These are phyloP conservation scores for Habrosyne pyritoides DNA, from an alignment of 2,888 invertebrate genomes.

Conservation along the genomic window DNA sequence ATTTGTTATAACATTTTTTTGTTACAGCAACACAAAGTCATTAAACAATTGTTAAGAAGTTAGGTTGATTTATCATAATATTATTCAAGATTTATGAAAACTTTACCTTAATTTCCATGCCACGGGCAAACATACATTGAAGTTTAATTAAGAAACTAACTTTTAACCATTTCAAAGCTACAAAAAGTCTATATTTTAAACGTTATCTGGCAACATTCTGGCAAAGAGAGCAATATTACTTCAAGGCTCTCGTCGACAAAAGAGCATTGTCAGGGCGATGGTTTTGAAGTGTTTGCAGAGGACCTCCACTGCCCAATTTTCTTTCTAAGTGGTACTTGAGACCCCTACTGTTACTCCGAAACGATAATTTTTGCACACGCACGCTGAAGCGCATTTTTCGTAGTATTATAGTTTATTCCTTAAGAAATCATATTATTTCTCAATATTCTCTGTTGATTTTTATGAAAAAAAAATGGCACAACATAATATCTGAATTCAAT, in stretches of 20 bases:
- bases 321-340: slow-evolving; percentile 28
- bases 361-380: slow-evolving; percentile 29
- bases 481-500: background rate
- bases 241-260: slow-evolving; percentile 21
- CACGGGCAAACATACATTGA: background rate
- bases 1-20: background rate
- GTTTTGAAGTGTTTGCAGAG: slow-evolving; percentile 35
- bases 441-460: too few relatives aligned
- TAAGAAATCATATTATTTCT: background rate
- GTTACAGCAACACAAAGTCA: background rate
- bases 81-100: background rate
- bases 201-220: background rate
- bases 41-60: background rate
- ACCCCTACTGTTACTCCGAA: slow-evolving; percentile 27
- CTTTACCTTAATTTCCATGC: background rate
- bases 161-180: background rate
- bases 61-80: background rate
- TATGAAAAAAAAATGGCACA: too few relatives aligned
- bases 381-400: slow-evolving; percentile 17
- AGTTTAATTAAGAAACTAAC: background rate
- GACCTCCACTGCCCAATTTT: slow-evolving; percentile 35
- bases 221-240: slow-evolving; percentile 4
- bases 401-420: background rate
- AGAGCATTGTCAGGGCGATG: slow-evolving; percentile 30
- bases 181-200: background rate